Evolutionary conservation across 23 tunicate genomes (phyloP).

Genomic region (Aplidium turbinatum): DNA sequence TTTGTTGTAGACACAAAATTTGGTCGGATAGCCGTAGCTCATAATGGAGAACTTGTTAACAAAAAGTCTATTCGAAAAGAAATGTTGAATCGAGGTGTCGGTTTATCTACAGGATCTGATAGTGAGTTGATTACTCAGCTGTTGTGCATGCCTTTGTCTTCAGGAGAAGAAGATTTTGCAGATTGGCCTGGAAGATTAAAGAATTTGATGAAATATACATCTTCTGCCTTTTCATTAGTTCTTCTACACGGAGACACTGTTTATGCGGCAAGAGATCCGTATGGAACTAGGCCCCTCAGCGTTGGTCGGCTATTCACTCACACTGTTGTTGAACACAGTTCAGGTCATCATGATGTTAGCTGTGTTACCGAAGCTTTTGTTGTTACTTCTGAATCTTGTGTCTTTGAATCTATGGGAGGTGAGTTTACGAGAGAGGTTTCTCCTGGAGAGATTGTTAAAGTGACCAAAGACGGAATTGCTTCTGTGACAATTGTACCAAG

Average conservation of each 20-base stretch:
- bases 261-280: slow-evolving; percentile 83
- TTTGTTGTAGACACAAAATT: slow-evolving; percentile 71
- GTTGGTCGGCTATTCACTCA: slow-evolving; percentile 45
- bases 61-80: slow-evolving; percentile 51
- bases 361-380: slow-evolving; percentile 51
- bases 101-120: slow-evolving; percentile 73
- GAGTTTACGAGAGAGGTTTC: slow-evolving; percentile 49
- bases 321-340: background rate
- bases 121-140: slow-evolving; percentile 84
- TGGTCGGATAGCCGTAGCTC: slow-evolving; percentile 86
- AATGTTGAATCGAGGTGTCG: slow-evolving; percentile 77
- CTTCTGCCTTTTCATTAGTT: slow-evolving; percentile 64
- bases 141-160: slow-evolving; percentile 60
- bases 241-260: slow-evolving; percentile 57
- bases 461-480: slow-evolving; percentile 36
- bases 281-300: slow-evolving; percentile 81
- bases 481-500: slow-evolving; percentile 46
- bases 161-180: slow-evolving; percentile 23
- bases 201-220: slow-evolving; percentile 62
- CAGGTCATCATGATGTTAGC: background rate
- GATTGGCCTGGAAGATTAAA: slow-evolving; percentile 58
- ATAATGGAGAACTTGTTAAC: slow-evolving; percentile 85
- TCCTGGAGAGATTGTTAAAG: slow-evolving; percentile 73
- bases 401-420: slow-evolving; percentile 75
- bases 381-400: slow-evolving; percentile 85